Base-by-base conservation (phyloP, 1,140 invertebrate species). In the Diploscapter pachys region DNA sequence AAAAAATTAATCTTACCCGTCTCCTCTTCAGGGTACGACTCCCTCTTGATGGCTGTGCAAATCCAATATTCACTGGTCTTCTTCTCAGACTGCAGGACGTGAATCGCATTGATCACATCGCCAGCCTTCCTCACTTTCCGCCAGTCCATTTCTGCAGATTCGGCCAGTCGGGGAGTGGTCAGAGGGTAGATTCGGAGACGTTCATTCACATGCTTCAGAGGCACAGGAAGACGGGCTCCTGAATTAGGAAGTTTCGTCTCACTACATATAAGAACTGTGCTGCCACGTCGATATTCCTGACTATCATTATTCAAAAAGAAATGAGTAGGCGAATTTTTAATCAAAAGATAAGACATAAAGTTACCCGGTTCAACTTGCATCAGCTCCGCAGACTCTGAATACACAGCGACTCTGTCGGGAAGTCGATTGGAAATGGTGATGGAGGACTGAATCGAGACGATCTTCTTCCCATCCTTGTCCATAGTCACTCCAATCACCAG, bases 401-500 rank as follows among this genome's bases (percentile, higher is more conserved):
- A 63, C 13, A 78, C 75, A 31, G 71, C 62, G 13, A 77, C 68
- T 54, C 74, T 66, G 71, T 78, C 69, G 6, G 75, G 63, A 0
- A 78, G 73, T 80, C 89, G 89, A 87, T 98, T 98, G 4, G 89
- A 86, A 2, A 97, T 86, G 71, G 91, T 89, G 62, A 98, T 87
- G 55, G 94, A 93, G 49, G 95, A 97, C 71, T 94, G 89, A 3
- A 98, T 91, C n/a, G 92, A 93, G n/a, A 98, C 92, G 71, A 97
- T 87, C 87, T 98, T 98, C 75, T 92, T 90, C 0, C 95, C 95
- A 54, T 92, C 94, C 1, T 94, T 94, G 86, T 95, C 93, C 71
- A 97, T 87, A 3, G 91, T 90, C 1, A 98, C 92, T 80, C 92
- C 92, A 84, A 95, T 91, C 5, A 95, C 92, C 31, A 95, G 88